phyloP scores from a whole-genome alignment of 2,888 invertebrate species.

The Dyspetes luteomarginatus region DNA sequence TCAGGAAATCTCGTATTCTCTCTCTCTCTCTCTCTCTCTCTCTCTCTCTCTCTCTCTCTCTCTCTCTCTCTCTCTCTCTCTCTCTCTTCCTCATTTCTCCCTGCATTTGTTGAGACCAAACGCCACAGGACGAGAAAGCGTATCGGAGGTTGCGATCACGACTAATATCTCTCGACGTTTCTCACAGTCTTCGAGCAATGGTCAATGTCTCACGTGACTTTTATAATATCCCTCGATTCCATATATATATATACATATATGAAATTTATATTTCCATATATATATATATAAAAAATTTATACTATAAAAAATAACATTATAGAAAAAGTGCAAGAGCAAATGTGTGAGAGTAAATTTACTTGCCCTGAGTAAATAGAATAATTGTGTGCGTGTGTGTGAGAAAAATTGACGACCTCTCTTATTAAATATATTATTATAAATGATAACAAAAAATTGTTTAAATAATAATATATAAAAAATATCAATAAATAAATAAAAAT shows the following conservation, averaged over 20 bases:
- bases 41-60: conserved; percentile 3
- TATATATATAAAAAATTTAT: conserved; percentile 11
- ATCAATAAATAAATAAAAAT: background rate
- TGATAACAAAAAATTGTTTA: background rate
- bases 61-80: background rate
- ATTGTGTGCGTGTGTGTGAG: too few species aligned
- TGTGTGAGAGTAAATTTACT: conserved; percentile 15
- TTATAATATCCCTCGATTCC: background rate
- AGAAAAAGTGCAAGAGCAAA: conserved; percentile 40
- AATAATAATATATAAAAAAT: background rate
- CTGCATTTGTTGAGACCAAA: conserved; percentile 58
- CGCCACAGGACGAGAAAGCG: conserved; percentile 62
- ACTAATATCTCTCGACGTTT: conserved; percentile 44
- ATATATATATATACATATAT: conserved; percentile 12
- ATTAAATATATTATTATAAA: too few species aligned
- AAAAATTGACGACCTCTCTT: too few species aligned
- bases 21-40: background rate
- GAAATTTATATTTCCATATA: too few species aligned
- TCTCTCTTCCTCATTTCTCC: conserved; percentile 19
- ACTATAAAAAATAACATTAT: conserved; percentile 4
- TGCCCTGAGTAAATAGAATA: background rate
- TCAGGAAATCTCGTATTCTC: background rate
- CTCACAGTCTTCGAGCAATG: conserved; percentile 48
- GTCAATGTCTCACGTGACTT: conserved; percentile 56
- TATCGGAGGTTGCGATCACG: conserved; percentile 59